Base-by-base conservation (phyloP, 2,797 vertebrate species). In the Silurus lanzhouensis region DNA sequence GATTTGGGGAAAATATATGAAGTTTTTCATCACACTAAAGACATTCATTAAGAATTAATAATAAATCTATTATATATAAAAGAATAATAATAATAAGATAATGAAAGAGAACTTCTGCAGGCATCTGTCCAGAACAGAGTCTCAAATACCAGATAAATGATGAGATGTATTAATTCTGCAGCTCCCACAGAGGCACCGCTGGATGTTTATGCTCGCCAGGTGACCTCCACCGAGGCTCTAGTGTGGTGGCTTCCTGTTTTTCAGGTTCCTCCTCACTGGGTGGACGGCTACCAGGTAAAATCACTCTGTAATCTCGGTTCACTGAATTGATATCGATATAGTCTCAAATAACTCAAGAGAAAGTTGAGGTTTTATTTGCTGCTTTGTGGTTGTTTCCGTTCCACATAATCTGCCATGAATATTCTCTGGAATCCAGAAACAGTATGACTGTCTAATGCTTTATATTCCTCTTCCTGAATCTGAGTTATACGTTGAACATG, bases 201-300 rank as follows among this genome's bases (percentile, higher is more conserved):
- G 89, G 96, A 96, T 27, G 95, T 99, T n/a, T 96, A 96, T 0
- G 93, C 96, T 46, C 93, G 95, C 86, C 96, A 97, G 3, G 92
- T 97, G 55, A 98, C 98, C 1, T 97, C 97, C 88, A 97, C 96
- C 5, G 98, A 99, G 91, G 97, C 97, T 82, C 92, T 96, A 87
- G 96, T 99, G 89, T 96, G 96, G 93, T 99, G 98, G 98, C 91
- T 97, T 63, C 97, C 97, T 13, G 95, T 99, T 92, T 82, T 95
- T 92, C 92, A 96, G 93, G 91, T 96, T 93, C 92, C 96, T 91
- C 87, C 94, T 85, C 95, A 95, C 88, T 96, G 95, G 87, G 95
- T 99, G 74, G 97, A 98, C 88, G 98, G 97, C 83, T 99, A 99
- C 91, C 97, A 98, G 96, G 97, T 98, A 81, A 91, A 80, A 74